Conservation (phyloP, 2,113 vertebrate species). For the Turnix velox region DNA sequence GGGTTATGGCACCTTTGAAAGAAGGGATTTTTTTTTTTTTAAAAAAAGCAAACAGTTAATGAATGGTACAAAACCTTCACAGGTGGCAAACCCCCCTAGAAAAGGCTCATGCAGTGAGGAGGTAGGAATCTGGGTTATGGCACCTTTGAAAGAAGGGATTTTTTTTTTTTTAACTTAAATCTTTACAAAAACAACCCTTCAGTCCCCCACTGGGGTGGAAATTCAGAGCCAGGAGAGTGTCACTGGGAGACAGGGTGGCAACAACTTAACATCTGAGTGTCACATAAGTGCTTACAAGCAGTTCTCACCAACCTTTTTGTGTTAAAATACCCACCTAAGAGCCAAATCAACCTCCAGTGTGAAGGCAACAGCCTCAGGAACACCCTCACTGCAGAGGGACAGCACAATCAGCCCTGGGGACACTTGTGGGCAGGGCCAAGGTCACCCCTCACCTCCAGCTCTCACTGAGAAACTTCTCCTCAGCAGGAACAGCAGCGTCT, state of each 20-base stretch:
- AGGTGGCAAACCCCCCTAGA: not conserved
- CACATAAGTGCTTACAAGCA: fast-evolving
- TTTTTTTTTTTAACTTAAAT: not conserved
- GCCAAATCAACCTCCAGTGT: fast-evolving
- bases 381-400: fast-evolving
- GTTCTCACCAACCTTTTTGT: fast-evolving
- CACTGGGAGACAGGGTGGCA: not conserved
- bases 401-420: fast-evolving
- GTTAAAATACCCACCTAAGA: not conserved
- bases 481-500: not conserved
- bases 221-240: fast-evolving
- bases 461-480: not conserved
- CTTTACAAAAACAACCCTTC: fast-evolving
- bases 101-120: not conserved
- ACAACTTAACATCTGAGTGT: fast-evolving
- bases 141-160: not conserved
- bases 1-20: too few relatives aligned
- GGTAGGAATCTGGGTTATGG: constrained; percentile 57
- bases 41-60: not conserved
- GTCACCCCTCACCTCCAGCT: not conserved
- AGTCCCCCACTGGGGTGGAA: too few relatives aligned
- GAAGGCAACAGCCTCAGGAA: not conserved
- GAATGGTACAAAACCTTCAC: not conserved
- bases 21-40: not conserved
- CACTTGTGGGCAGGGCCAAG: fast-evolving